Evolutionary conservation across 2,888 invertebrate species (phyloP).

Genomic region (Apamea epomidion): DNA sequence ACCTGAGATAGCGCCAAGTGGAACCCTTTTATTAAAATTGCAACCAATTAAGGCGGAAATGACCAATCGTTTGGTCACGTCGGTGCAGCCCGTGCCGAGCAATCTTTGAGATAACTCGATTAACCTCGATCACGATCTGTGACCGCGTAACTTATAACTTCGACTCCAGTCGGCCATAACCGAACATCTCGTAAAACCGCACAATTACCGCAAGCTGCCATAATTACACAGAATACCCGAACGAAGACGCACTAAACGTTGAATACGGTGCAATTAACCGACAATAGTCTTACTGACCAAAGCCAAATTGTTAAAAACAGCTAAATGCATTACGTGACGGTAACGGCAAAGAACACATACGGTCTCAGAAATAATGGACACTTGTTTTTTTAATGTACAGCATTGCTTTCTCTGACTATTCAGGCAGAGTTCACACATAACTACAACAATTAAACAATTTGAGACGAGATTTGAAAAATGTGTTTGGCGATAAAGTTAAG

Average conservation of each 20-base stretch:
- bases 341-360: constrained; percentile 29
- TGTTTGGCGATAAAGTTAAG: constrained; percentile 58
- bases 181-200: constrained; percentile 41
- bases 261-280: constrained; percentile 30
- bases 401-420: constrained; percentile 76
- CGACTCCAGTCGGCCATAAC: constrained; percentile 36
- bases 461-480: constrained; percentile 59
- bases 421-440: constrained; percentile 74
- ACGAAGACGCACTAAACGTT: constrained; percentile 40
- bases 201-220: constrained; percentile 36
- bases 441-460: constrained; percentile 71
- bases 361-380: constrained; percentile 59
- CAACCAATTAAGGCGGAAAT: constrained; percentile 75
- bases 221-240: constrained; percentile 25
- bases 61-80: constrained; percentile 74
- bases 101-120: constrained; percentile 78
- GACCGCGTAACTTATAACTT: constrained; percentile 64
- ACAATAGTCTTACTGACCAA: constrained; percentile 43
- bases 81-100: constrained; percentile 66
- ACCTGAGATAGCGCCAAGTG: constrained; percentile 20
- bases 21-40: constrained; percentile 60
- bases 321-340: constrained; percentile 24
- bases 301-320: constrained; percentile 35
- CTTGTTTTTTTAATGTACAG: constrained; percentile 61
- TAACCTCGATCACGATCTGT: constrained; percentile 74